Evolutionary conservation across 1,140 invertebrate genomes (phyloP).

Genomic region (Euura saliciscinereae): DNA sequence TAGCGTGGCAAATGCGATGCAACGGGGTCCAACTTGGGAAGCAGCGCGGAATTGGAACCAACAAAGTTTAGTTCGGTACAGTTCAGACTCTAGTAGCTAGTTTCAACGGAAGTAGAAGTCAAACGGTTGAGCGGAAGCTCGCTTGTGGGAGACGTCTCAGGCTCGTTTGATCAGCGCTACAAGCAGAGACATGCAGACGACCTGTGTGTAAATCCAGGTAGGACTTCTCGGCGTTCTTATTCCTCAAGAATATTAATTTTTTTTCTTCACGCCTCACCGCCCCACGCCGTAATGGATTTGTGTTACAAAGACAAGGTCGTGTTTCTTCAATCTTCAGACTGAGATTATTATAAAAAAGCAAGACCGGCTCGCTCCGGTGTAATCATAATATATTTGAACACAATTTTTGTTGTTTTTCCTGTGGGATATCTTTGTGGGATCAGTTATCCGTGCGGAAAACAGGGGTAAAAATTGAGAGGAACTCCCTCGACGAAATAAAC

Average conservation of each 20-base stretch:
- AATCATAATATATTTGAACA: not conserved
- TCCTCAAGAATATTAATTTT: not conserved
- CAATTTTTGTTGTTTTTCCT: not conserved
- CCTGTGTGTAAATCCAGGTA: not conserved
- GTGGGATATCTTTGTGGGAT: no score
- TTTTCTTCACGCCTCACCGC: not conserved
- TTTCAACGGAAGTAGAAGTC: not conserved
- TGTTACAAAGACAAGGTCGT: not conserved
- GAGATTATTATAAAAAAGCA: not conserved
- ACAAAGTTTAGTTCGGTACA: not conserved
- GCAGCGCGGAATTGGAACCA: not conserved
- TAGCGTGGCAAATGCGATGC: not conserved
- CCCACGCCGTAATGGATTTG: not conserved
- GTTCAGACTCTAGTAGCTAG: not conserved
- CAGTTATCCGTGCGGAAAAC: no score
- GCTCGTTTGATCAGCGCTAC: not conserved
- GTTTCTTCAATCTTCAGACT: not conserved
- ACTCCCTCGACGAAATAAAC: no score
- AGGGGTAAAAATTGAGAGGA: no score
- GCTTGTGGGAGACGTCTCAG: not conserved
- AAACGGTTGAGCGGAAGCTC: not conserved
- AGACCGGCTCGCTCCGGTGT: not conserved
- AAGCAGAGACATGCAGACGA: not conserved
- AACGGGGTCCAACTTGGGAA: not conserved
- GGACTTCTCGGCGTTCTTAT: no score